Base-by-base conservation (phyloP, 2,888 invertebrate species). In the Drosophila sordidula region DNA sequence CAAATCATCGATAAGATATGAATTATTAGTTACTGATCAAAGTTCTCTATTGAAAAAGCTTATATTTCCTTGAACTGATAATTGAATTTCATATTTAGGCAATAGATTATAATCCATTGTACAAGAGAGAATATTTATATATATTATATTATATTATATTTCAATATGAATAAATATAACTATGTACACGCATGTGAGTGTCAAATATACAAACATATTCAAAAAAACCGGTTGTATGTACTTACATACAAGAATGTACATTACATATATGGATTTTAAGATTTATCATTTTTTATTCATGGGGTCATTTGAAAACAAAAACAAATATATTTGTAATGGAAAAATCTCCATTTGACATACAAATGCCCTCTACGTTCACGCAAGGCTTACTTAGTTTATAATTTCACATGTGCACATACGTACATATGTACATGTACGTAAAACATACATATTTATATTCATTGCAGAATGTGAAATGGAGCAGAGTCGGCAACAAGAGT, bases 271-370 rank as follows among this genome's bases (percentile, higher is more conserved):
- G 18, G 2, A 2, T 18, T 18, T 18, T 18, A 18, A 18, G 1
- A 18, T 18, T 18, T 18, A 18, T 18, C 18, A 18, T 1, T 18
- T 1, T 22, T 22, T 22, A 22, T 22, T 22, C 3, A 22, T 3
- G 3, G 22, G 22, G 22, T 4, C 22, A 3, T 22, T 44, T 3
- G n/a, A 32, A 44, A 50, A 6, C 5, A n/a, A 42, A 6, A 18
- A 14, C 9, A 29, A 3, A 14, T 3, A 0, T 34, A 4, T 32
- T 34, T 12, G 12, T 12, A 34, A 12, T 34, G 12, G 12, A 34
- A 34, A 34, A 11, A 34, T 34, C 41, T 42, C 41, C 16, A 65
- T 68, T 67, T 80, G 89, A 90, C 90, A 83, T 90, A 78, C 70
- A 79, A 70, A 67, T 75, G 87, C 81, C 90, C 90, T 89, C 78